These are phyloP conservation scores for Trichonephila inaurata DNA, from an alignment of 1,140 invertebrate genomes.

Conservation along the genomic window DNA sequence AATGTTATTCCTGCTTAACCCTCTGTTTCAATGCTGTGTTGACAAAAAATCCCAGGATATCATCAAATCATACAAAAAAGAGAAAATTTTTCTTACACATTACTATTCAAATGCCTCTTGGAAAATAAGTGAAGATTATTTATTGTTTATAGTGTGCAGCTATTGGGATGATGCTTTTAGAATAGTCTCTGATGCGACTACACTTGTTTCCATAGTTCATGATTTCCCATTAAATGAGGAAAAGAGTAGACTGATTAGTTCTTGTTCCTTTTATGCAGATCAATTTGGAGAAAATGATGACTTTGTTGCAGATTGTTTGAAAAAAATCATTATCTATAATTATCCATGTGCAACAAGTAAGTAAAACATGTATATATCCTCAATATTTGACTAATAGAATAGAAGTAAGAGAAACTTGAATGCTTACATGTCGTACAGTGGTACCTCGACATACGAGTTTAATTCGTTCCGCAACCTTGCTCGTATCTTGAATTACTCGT, in stretches of 20 bases:
- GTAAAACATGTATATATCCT: not conserved
- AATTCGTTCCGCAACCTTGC: too few species aligned
- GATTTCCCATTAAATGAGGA: not conserved
- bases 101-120: not conserved
- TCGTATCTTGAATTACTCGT: too few species aligned
- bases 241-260: not conserved
- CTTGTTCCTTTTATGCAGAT: not conserved
- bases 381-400: not conserved
- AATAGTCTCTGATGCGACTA: not conserved
- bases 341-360: conserved; percentile 39
- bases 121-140: not conserved
- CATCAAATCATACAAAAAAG: not conserved
- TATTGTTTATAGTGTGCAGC: not conserved
- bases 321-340: not conserved
- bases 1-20: not conserved
- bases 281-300: not conserved
- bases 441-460: too few species aligned
- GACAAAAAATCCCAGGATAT: not conserved
- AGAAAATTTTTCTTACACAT: not conserved
- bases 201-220: not conserved
- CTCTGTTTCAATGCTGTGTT: not conserved
- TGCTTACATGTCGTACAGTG: too few species aligned
- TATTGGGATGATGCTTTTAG: not conserved
- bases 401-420: too few species aligned
- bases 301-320: not conserved